These are phyloP conservation scores for Gasterosteus nipponicus DNA, from an alignment of 2,113 vertebrate species.

Conservation along the genomic window DNA sequence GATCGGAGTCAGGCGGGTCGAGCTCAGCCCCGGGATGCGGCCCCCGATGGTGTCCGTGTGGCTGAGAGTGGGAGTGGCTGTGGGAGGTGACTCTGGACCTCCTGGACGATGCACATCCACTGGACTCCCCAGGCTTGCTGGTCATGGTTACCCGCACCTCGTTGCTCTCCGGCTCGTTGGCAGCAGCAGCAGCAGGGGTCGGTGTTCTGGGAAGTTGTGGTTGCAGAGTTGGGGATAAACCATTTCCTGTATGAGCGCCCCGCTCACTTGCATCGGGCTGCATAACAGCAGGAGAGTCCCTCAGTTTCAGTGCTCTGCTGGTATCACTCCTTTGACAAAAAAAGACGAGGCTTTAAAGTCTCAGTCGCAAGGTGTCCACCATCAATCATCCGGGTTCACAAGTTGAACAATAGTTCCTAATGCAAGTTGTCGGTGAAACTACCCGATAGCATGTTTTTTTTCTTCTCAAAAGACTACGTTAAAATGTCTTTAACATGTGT, in stretches of 20 bases:
- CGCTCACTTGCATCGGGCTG: conserved; percentile 82
- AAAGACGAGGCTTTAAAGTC: not conserved
- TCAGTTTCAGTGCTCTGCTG: conserved; percentile 76
- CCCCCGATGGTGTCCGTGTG: conserved; percentile 60
- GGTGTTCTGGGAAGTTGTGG: conserved; percentile 68
- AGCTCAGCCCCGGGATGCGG: conserved; percentile 69
- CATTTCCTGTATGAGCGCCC: conserved; percentile 70
- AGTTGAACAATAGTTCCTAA: not conserved
- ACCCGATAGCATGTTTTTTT: not conserved
- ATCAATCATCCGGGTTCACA: not conserved
- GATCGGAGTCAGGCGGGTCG: conserved; percentile 70
- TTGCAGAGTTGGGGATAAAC: conserved; percentile 75
- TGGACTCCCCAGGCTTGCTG: conserved; percentile 73
- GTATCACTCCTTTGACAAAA: conserved; percentile 64
- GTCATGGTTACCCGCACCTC: conserved; percentile 85
- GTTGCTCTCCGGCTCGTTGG: conserved; percentile 61
- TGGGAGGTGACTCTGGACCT: conserved; percentile 75
- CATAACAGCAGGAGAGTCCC: conserved; percentile 82
- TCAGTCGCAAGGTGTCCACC: not conserved
- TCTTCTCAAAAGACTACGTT: not conserved
- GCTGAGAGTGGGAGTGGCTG: conserved; percentile 78
- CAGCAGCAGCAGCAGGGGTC: conserved; percentile 40
- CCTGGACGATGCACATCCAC: conserved; percentile 76
- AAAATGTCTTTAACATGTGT: not conserved
- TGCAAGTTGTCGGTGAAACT: not conserved